Evolutionary conservation across 2,797 vertebrate genomes (phyloP).

Genomic region (Thripadectes ignobilis): DNA sequence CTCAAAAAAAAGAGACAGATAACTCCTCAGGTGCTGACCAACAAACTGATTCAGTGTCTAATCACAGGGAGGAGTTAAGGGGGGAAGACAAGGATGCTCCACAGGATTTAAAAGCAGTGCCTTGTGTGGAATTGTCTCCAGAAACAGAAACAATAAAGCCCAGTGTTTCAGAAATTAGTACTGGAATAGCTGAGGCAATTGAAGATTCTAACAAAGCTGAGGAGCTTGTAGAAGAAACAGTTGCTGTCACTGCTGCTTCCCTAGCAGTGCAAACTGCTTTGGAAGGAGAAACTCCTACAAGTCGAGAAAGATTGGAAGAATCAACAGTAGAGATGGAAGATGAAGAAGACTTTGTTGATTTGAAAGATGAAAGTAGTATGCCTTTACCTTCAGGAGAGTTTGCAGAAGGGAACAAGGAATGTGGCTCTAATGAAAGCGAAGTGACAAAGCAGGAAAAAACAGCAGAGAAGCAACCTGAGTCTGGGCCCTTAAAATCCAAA

Average conservation of each 20-base stretch:
- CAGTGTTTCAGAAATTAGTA: slow-evolving; percentile 41
- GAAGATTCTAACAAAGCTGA: slow-evolving; percentile 40
- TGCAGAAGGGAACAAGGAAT: slow-evolving; percentile 35
- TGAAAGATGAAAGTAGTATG: slow-evolving; percentile 70
- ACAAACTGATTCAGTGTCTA: not conserved
- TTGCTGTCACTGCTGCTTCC: slow-evolving; percentile 20
- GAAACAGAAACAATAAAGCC: not conserved
- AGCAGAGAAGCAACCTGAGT: not conserved
- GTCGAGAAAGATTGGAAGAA: slow-evolving; percentile 62
- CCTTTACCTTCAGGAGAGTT: slow-evolving; percentile 52
- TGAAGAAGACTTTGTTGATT: slow-evolving; percentile 76
- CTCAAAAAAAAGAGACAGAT: slow-evolving; percentile 6
- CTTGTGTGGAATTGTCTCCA: slow-evolving; percentile 6
- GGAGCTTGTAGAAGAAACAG: not conserved
- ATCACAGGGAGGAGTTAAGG: slow-evolving; percentile 7
- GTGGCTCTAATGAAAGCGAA: slow-evolving; percentile 48
- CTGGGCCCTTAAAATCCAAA: not conserved
- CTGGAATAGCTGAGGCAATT: slow-evolving; percentile 49
- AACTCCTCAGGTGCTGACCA: not conserved
- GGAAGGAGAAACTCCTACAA: slow-evolving; percentile 48
- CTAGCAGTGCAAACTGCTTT: slow-evolving; percentile 2
- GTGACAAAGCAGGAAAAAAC: slow-evolving; percentile 21
- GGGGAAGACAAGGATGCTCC: not conserved
- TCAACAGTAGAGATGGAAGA: slow-evolving; percentile 64
- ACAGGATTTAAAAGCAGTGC: not conserved